A percentile compares a stretch with the other conserved stretches of the same genome.
These are phyloP conservation scores for human DNA, from an alignment of 2,113 vertebrate genomes.

Conservation along the genomic window DNA sequence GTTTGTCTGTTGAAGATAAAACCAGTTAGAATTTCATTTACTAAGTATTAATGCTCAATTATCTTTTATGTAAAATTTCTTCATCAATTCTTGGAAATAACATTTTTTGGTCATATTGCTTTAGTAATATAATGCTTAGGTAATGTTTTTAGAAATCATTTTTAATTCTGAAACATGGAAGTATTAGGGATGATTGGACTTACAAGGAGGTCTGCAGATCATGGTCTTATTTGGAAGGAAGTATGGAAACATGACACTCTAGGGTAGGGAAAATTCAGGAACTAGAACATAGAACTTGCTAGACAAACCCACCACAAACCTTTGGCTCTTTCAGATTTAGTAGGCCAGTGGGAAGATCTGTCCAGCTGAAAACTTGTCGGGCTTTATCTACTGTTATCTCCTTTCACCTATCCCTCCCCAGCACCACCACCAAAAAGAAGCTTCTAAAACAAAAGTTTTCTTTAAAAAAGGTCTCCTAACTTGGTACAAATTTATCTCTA, in stretches of 20 bases:
- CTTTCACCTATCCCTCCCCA: slow-evolving; percentile 36
- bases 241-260: slow-evolving; percentile 64
- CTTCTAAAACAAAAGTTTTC: slow-evolving; percentile 53
- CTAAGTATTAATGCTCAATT: slow-evolving; percentile 73
- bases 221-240: slow-evolving; percentile 73
- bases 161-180: slow-evolving; percentile 41
- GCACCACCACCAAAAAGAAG: slow-evolving; percentile 33
- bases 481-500: not conserved
- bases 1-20: slow-evolving; percentile 93
- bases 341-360: slow-evolving; percentile 63
- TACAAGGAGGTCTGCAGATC: slow-evolving; percentile 63
- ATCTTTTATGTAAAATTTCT: slow-evolving; percentile 79
- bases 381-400: not conserved
- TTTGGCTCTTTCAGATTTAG: slow-evolving; percentile 73
- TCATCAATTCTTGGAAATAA: slow-evolving; percentile 66
- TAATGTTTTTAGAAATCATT: not conserved
- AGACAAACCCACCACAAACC: slow-evolving; percentile 70
- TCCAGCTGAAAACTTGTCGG: slow-evolving; percentile 56
- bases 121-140: not conserved
- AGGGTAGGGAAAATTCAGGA: slow-evolving; percentile 72
- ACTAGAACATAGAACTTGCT: slow-evolving; percentile 70
- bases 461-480: not conserved
- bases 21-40: slow-evolving; percentile 81
- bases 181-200: slow-evolving; percentile 50
- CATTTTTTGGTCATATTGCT: not conserved